phyloP scores from a whole-genome alignment of 2,888 invertebrate species.

The Cephus runcator region DNA sequence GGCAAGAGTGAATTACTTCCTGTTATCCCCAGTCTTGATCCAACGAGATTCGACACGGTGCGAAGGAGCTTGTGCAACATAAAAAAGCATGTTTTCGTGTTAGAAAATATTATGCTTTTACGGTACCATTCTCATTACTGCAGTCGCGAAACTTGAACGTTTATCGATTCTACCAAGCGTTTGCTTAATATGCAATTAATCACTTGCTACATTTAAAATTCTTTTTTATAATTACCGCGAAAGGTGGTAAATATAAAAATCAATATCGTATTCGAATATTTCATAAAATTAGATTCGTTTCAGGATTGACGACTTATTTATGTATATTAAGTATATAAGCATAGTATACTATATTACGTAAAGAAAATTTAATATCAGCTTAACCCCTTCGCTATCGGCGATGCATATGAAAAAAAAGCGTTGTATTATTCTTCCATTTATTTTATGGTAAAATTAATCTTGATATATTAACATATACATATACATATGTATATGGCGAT shows the following conservation, averaged over 20 bases:
- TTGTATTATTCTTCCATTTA: no score
- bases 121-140: not conserved
- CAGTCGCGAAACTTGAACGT: not conserved
- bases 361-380: no score
- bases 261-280: not conserved
- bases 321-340: not conserved
- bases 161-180: not conserved
- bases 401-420: no score
- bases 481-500: no score
- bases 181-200: not conserved
- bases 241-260: not conserved
- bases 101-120: not conserved
- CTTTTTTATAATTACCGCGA: not conserved
- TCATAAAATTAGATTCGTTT: not conserved
- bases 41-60: not conserved
- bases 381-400: no score
- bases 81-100: not conserved
- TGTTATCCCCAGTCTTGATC: conserved; percentile 6
- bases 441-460: no score
- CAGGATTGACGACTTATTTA: not conserved
- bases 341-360: no score
- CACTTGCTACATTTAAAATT: not conserved
- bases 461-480: no score
- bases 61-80: not conserved
- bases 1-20: conserved; percentile 36